phyloP scores from a whole-genome alignment of 2,797 vertebrate species.

The Pangasius larnaudii region DNA sequence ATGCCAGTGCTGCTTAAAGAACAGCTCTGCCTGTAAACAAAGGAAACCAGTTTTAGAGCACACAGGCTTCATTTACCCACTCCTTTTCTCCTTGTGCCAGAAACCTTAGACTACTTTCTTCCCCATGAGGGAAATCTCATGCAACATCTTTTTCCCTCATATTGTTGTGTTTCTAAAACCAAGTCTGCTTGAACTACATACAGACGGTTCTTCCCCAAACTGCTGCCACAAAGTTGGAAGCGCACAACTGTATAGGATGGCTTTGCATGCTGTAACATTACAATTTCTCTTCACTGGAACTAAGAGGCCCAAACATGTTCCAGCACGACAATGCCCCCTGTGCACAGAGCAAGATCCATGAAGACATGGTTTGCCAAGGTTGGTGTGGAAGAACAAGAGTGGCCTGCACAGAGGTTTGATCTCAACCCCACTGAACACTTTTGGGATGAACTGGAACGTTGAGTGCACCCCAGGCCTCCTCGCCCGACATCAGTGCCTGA shows the following conservation, averaged over 20 bases:
- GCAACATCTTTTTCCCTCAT: background rate
- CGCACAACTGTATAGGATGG: background rate
- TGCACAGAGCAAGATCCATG: background rate
- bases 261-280: background rate
- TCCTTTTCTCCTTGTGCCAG: background rate
- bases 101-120: background rate
- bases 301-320: background rate
- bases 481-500: background rate
- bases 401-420: background rate
- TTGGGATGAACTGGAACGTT: background rate
- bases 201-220: background rate
- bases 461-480: background rate
- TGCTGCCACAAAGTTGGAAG: background rate
- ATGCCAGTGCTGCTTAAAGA: background rate
- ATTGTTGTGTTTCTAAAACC: background rate
- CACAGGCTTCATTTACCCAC: background rate
- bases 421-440: background rate
- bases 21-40: conserved; percentile 14
- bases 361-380: background rate
- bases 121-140: background rate
- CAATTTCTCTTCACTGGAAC: background rate
- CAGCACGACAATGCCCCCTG: background rate
- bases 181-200: background rate
- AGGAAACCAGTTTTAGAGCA: conserved; percentile 17
- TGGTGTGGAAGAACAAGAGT: background rate